Percentiles rank a stretch among this genome's conserved stretches.
These are phyloP conservation scores for Acronicta aceris DNA, from an alignment of 2,888 invertebrate genomes.

Conservation along the genomic window DNA sequence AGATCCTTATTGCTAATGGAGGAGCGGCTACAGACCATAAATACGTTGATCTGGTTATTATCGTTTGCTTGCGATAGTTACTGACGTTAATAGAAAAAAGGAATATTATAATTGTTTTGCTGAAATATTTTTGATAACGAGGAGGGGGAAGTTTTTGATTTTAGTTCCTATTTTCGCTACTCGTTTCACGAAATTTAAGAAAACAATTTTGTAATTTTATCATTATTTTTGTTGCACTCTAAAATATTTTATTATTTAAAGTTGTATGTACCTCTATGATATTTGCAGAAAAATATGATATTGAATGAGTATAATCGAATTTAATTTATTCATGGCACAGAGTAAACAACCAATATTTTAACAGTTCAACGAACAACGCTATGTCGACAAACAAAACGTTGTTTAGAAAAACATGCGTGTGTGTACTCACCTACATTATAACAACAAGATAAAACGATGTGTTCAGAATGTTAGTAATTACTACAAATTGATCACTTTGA, in stretches of 20 bases:
- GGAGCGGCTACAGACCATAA: constrained; percentile 50
- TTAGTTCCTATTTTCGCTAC: too few species aligned
- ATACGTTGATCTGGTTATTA: constrained; percentile 55
- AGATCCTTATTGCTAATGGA: constrained; percentile 64
- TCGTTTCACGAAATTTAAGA: too few species aligned
- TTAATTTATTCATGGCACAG: not conserved
- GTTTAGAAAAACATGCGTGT: constrained; percentile 21
- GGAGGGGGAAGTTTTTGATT: too few species aligned
- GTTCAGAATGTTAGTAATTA: constrained; percentile 13
- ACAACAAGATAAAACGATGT: constrained; percentile 7
- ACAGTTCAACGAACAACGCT: constrained; percentile 6
- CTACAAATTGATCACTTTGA: too few species aligned
- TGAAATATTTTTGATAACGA: not conserved
- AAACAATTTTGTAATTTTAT: too few species aligned
- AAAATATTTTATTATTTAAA: too few species aligned
- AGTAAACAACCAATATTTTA: constrained; percentile 9
- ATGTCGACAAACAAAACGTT: constrained; percentile 13
- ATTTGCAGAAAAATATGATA: too few species aligned
- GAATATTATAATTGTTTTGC: constrained; percentile 22
- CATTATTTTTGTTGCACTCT: too few species aligned
- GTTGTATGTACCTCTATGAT: too few species aligned
- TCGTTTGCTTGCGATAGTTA: constrained; percentile 37
- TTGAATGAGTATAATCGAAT: not conserved
- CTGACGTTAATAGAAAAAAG: constrained; percentile 34
- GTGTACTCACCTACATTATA: constrained; percentile 8